Conservation (phyloP, 2,113 vertebrate species). For the Chaetura pelagica region DNA sequence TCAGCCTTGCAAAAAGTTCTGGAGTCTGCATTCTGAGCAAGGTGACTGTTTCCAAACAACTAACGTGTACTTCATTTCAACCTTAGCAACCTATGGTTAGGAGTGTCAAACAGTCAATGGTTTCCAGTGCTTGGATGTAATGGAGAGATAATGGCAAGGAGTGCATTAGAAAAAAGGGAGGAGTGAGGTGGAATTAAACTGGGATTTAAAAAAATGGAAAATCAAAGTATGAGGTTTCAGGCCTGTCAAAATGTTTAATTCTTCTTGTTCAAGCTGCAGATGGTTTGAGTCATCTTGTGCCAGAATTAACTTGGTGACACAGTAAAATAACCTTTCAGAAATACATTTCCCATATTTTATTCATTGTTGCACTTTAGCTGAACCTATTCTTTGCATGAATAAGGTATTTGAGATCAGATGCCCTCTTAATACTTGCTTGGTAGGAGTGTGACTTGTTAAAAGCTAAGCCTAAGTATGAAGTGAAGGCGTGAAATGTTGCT, state of each 20-base stretch:
- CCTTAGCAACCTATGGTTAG: slow-evolving; percentile 25
- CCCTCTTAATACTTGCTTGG: slow-evolving; percentile 55
- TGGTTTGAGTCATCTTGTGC: slow-evolving; percentile 75
- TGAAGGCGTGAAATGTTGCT: slow-evolving; percentile 52
- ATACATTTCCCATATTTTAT: slow-evolving; percentile 74
- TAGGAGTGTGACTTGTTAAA: slow-evolving; percentile 63
- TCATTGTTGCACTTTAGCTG: slow-evolving; percentile 74
- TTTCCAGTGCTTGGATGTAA: slow-evolving; percentile 23
- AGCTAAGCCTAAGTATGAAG: slow-evolving; percentile 55
- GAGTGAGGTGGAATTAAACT: slow-evolving; percentile 54
- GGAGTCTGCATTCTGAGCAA: slow-evolving; percentile 18
- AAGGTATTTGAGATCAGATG: slow-evolving; percentile 67
- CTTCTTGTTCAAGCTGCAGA: slow-evolving; percentile 72
- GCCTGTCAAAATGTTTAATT: slow-evolving; percentile 75
- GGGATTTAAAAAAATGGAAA: slow-evolving; percentile 57
- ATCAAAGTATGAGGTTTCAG: slow-evolving; percentile 70
- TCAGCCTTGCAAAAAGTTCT: slow-evolving; percentile 50
- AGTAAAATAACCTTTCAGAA: slow-evolving; percentile 76
- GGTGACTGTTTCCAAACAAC: slow-evolving; percentile 1
- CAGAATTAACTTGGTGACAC: slow-evolving; percentile 76
- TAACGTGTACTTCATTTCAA: slow-evolving; percentile 13
- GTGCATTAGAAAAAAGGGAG: neutral
- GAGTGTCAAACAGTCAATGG: slow-evolving; percentile 27
- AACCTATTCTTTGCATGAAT: slow-evolving; percentile 75
- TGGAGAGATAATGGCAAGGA: slow-evolving; percentile 34